phyloP scores from a whole-genome alignment of 2,797 vertebrate genomes.

The Rhynchotus rufescens region DNA sequence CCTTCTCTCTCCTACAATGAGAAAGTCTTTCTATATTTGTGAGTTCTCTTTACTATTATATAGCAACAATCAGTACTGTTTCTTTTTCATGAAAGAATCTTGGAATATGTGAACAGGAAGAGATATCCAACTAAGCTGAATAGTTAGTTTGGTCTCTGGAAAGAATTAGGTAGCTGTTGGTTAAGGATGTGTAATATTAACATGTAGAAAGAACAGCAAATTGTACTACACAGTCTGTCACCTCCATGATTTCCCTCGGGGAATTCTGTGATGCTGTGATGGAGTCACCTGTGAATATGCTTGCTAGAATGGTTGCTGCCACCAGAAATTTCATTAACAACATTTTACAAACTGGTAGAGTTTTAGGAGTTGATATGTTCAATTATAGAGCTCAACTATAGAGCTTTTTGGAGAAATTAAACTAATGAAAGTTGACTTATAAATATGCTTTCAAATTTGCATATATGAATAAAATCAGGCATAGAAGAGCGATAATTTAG shows the following conservation, averaged over 20 bases:
- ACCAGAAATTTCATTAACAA: background rate
- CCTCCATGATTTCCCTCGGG: background rate
- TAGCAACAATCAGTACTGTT: background rate
- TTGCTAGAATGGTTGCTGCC: background rate
- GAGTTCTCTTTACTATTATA: background rate
- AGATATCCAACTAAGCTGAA: background rate
- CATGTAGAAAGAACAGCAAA: background rate
- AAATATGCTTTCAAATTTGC: background rate
- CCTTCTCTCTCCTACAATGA: background rate
- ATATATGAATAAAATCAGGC: conserved; percentile 7
- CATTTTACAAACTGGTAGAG: background rate
- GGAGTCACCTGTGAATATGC: background rate
- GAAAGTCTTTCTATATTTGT: background rate
- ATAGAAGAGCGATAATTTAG: background rate
- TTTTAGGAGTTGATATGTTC: background rate
- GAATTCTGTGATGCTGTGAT: background rate
- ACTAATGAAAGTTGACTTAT: background rate
- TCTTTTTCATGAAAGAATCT: background rate
- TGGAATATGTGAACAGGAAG: background rate
- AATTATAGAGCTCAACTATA: background rate
- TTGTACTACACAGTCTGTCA: background rate
- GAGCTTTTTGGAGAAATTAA: background rate
- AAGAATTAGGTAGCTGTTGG: background rate
- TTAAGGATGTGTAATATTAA: background rate
- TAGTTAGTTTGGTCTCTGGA: background rate